phyloP scores from a whole-genome alignment of 2,113 vertebrate species.

The Rhea americana region DNA sequence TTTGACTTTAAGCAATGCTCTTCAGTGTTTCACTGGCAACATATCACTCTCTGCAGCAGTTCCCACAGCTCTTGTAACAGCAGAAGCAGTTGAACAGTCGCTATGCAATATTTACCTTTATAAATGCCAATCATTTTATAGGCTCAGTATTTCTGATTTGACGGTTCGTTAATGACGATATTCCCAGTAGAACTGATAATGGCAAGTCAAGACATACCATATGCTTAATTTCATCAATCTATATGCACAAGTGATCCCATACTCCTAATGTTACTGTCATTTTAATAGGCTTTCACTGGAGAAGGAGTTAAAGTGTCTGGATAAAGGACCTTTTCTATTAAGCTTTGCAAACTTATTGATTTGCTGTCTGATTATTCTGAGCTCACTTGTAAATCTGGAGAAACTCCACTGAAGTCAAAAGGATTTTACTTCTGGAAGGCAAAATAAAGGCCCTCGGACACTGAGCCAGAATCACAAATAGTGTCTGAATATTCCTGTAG shows the following conservation, averaged over 20 bases:
- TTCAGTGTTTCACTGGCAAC: not conserved
- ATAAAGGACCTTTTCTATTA: conserved; percentile 33
- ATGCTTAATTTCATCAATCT: conserved; percentile 53
- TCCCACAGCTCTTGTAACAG: conserved; percentile 16
- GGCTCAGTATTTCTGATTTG: conserved; percentile 4
- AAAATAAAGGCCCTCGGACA: not conserved
- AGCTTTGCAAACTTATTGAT: conserved; percentile 49
- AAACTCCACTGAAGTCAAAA: not conserved
- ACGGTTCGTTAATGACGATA: conserved; percentile 8
- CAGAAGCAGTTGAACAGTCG: conserved; percentile 14
- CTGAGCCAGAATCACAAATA: not conserved
- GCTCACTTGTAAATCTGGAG: conserved; percentile 33
- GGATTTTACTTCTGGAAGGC: not conserved
- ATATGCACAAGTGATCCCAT: conserved; percentile 37
- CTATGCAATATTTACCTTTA: conserved; percentile 57
- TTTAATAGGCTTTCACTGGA: conserved; percentile 62
- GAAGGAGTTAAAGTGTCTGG: conserved; percentile 39
- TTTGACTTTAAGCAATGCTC: not conserved
- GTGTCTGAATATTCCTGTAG: not conserved
- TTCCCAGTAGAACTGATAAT: conserved; percentile 55
- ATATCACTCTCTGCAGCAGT: not conserved
- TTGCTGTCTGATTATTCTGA: conserved; percentile 53
- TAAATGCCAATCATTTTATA: conserved; percentile 58
- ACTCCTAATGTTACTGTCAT: conserved; percentile 39
- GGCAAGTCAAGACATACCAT: conserved; percentile 53